These are phyloP conservation scores for Lamellibrachia luymesi DNA, from an alignment of 1,140 invertebrate species.

Conservation along the genomic window DNA sequence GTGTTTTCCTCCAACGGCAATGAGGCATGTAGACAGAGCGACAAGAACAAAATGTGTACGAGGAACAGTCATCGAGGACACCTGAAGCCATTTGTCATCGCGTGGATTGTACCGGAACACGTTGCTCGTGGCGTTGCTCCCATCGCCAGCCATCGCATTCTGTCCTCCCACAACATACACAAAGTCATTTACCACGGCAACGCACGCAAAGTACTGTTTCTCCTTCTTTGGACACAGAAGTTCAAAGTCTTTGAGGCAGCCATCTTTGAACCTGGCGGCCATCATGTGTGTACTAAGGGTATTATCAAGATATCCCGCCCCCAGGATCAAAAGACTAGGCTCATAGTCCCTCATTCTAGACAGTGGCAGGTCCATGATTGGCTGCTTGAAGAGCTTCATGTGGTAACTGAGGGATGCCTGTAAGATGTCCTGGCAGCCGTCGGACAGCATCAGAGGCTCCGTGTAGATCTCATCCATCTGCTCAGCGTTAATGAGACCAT, in stretches of 20 bases:
- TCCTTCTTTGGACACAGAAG: conserved; percentile 23
- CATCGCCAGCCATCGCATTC: conserved; percentile 31
- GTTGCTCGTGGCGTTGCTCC: conserved; percentile 27
- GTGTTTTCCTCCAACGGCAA: conserved; percentile 30
- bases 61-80: conserved; percentile 27
- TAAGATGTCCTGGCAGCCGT: conserved; percentile 26
- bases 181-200: conserved; percentile 29
- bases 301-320: conserved; percentile 30
- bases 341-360: conserved; percentile 26
- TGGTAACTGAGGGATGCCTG: conserved; percentile 28
- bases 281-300: conserved; percentile 29
- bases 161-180: conserved; percentile 29
- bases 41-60: conserved; percentile 29
- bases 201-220: conserved; percentile 28
- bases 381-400: conserved; percentile 29
- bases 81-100: conserved; percentile 30
- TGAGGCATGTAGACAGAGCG: conserved; percentile 22
- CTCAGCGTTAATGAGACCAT: conserved; percentile 28
- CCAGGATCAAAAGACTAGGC: conserved; percentile 25
- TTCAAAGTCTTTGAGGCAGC: conserved; percentile 22
- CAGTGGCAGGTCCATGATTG: conserved; percentile 20
- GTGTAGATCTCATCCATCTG: conserved; percentile 26
- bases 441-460: conserved; percentile 23
- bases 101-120: conserved; percentile 30
- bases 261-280: conserved; percentile 25